Percentiles rank a stretch among this genome's conserved stretches.
Evolutionary conservation across 2,888 invertebrate species (phyloP).

Genomic region (Campopleginae sp.): DNA sequence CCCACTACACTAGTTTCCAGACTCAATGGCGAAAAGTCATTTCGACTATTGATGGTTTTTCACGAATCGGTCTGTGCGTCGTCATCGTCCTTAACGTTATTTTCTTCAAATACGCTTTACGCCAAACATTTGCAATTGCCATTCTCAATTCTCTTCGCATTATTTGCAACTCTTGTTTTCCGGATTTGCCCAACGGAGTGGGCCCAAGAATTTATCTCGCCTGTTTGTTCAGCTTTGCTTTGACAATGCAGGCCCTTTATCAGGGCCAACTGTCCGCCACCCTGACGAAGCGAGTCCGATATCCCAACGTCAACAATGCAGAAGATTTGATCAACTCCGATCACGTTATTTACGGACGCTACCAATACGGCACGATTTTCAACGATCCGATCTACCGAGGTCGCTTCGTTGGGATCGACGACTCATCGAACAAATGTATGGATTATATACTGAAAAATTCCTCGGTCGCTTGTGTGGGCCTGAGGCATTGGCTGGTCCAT

Average conservation of each 20-base stretch:
- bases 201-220: background rate
- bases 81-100: background rate
- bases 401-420: background rate
- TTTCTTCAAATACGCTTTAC: background rate
- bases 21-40: conserved; percentile 5
- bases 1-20: background rate
- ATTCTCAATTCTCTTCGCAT: background rate
- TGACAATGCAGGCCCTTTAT: conserved; percentile 1
- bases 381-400: background rate
- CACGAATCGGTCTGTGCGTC: background rate
- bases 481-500: background rate
- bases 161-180: background rate
- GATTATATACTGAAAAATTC: conserved; percentile 1
- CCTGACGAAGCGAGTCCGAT: background rate
- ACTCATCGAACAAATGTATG: background rate
- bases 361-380: background rate
- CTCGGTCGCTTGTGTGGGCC: conserved; percentile 1
- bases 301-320: background rate
- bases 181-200: background rate
- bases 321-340: background rate
- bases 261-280: background rate
- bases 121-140: background rate
- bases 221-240: background rate
- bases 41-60: background rate
- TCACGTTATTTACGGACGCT: background rate